phyloP scores from a whole-genome alignment of 2,888 invertebrate species.

The Abrostola tripartita region DNA sequence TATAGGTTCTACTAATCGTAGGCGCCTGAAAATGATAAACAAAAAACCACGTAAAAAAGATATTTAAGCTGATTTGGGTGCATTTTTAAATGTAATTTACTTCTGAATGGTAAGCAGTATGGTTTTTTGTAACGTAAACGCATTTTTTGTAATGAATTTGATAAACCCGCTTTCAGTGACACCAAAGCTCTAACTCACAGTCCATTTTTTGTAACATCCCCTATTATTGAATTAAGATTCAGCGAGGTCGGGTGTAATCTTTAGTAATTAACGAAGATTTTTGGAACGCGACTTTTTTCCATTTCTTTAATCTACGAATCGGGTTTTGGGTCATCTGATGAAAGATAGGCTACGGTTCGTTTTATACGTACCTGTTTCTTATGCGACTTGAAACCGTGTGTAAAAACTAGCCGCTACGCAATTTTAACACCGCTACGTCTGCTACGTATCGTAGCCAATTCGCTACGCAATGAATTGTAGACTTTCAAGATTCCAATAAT shows the following conservation, averaged over 20 bases:
- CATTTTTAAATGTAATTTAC: neutral
- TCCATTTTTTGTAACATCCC: constrained; percentile 33
- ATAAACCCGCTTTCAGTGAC: constrained; percentile 16
- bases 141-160: neutral
- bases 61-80: too few species aligned
- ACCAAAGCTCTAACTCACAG: constrained; percentile 2
- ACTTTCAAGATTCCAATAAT: too few species aligned
- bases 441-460: neutral
- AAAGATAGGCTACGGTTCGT: constrained; percentile 21
- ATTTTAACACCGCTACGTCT: too few species aligned
- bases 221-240: constrained; percentile 53
- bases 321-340: constrained; percentile 30
- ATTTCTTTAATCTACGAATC: constrained; percentile 48
- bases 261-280: constrained; percentile 47
- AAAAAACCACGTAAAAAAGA: too few species aligned
- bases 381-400: too few species aligned
- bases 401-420: too few species aligned
- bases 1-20: too few species aligned
- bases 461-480: neutral
- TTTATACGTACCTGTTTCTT: neutral
- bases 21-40: too few species aligned
- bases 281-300: constrained; percentile 28
- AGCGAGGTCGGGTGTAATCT: constrained; percentile 34
- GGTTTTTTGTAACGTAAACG: neutral
- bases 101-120: too few species aligned